Conservation (phyloP, 2,888 invertebrate genomes). For the Anagyrus pseudococci region DNA sequence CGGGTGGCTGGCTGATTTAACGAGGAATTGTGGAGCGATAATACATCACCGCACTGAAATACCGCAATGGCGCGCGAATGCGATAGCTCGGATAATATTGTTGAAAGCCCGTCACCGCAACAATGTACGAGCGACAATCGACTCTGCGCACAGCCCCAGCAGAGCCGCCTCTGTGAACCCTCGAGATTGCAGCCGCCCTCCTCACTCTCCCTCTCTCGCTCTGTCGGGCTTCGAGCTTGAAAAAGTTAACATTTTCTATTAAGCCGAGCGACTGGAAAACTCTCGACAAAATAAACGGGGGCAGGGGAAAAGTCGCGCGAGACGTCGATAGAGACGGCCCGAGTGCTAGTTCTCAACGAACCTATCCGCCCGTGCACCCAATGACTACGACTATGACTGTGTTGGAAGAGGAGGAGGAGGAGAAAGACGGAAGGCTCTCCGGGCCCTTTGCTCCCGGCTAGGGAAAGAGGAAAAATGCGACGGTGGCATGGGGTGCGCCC, state of each 20-base stretch:
- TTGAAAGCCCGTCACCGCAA: conserved; percentile 18
- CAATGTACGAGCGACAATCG: conserved; percentile 15
- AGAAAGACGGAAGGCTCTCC: background rate
- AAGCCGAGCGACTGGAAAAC: background rate
- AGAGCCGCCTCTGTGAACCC: background rate
- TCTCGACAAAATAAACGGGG: background rate
- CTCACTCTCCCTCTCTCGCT: background rate
- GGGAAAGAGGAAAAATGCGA: background rate
- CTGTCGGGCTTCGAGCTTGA: too few species aligned
- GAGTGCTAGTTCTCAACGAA: too few species aligned
- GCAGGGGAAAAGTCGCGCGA: background rate
- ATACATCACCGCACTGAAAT: conserved; percentile 31
- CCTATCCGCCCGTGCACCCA: too few species aligned
- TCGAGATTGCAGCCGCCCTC: conserved; percentile 1
- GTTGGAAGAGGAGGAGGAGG: background rate
- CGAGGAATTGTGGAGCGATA: conserved; percentile 35
- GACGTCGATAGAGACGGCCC: background rate
- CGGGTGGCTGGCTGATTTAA: conserved; percentile 36
- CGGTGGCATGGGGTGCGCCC: background rate
- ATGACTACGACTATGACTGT: too few species aligned
- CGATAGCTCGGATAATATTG: conserved; percentile 27
- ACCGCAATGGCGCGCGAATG: conserved; percentile 21
- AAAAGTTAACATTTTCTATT: background rate
- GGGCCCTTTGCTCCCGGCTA: too few species aligned
- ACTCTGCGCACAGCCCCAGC: background rate